These are phyloP conservation scores for Epiblema foenella DNA, from an alignment of 2,888 invertebrate species.

Conservation along the genomic window DNA sequence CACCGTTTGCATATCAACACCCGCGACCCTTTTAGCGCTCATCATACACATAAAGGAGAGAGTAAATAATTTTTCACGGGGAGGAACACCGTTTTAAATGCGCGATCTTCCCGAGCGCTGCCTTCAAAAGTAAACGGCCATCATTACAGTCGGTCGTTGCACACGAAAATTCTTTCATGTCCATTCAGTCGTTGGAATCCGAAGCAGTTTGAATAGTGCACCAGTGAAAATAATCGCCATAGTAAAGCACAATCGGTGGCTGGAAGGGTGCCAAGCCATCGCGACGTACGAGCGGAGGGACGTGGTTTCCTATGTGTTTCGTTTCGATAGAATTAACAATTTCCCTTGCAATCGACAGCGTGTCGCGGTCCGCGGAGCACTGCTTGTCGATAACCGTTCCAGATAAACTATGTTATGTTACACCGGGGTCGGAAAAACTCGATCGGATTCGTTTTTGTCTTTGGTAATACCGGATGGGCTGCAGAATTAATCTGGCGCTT, in stretches of 20 bases:
- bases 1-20: conserved; percentile 44
- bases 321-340: conserved; percentile 77
- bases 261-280: conserved; percentile 75
- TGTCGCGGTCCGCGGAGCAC: conserved; percentile 25
- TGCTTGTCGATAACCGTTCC: conserved; percentile 37
- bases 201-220: conserved; percentile 71
- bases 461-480: conserved; percentile 19
- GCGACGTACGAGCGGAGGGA: conserved; percentile 55
- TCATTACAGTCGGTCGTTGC: conserved; percentile 68
- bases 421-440: conserved; percentile 31
- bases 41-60: conserved; percentile 27
- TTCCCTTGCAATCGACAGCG: conserved; percentile 55
- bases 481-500: conserved; percentile 6
- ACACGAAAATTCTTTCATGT: conserved; percentile 72
- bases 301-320: conserved; percentile 73
- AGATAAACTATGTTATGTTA: conserved; percentile 33
- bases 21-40: conserved; percentile 22
- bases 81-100: conserved; percentile 47
- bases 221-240: conserved; percentile 73
- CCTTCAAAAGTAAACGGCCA: conserved; percentile 61
- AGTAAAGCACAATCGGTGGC: conserved; percentile 76
- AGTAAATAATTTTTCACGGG: conserved; percentile 45
- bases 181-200: conserved; percentile 60
- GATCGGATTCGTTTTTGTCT: conserved; percentile 31
- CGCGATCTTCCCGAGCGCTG: conserved; percentile 51